Conservation (phyloP, 2,888 invertebrate genomes). For the Tetranychus piercei region DNA sequence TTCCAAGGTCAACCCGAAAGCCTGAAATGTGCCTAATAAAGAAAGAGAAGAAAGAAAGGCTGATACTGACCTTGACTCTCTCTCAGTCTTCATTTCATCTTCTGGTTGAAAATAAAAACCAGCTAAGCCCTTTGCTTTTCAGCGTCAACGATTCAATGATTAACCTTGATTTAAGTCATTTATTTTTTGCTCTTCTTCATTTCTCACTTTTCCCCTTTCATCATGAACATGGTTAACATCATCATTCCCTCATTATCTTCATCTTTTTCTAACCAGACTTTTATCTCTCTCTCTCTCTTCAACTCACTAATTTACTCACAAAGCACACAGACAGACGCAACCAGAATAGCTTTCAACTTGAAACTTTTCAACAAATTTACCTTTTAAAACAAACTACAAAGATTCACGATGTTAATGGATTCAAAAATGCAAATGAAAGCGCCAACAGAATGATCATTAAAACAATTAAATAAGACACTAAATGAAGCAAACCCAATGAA, state of each 20-base stretch:
- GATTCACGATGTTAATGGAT: too few species aligned
- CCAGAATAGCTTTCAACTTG: too few species aligned
- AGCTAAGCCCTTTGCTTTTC: neutral
- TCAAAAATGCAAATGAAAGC: too few species aligned
- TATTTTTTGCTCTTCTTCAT: neutral
- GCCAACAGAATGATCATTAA: too few species aligned
- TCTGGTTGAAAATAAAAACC: neutral
- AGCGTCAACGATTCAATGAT: neutral
- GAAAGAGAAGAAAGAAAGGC: neutral
- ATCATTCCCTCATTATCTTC: neutral
- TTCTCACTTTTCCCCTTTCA: neutral
- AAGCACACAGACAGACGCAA: neutral
- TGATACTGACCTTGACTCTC: neutral
- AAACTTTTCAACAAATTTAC: too few species aligned
- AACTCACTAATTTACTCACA: neutral
- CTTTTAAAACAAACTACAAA: too few species aligned
- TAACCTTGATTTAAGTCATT: neutral
- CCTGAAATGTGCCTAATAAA: neutral
- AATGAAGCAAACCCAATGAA: too few species aligned
- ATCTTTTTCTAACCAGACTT: neutral
- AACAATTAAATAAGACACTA: too few species aligned
- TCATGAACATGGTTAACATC: neutral
- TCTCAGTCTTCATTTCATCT: neutral
- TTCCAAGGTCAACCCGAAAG: neutral
- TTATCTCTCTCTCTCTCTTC: slow-evolving; percentile 4